Percentiles rank a stretch among this genome's conserved stretches.
phyloP scores from a whole-genome alignment of 2,113 vertebrate species.

The Boleophthalmus pectinirostris region DNA sequence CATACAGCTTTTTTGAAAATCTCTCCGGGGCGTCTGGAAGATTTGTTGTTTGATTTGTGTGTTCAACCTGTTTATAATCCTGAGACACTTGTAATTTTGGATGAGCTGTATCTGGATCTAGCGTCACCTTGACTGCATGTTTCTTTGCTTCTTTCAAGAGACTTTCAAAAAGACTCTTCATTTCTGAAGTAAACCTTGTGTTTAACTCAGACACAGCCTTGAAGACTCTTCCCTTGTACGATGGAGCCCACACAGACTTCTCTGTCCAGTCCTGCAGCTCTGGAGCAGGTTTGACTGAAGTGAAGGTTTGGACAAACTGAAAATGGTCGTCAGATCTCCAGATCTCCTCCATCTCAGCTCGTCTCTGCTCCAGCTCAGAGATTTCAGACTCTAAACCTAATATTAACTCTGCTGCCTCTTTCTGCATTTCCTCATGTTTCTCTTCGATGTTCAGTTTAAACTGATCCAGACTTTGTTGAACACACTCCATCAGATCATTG shows the following conservation, averaged over 20 bases:
- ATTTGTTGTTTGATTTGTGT: background rate
- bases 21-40: background rate
- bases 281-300: constrained; percentile 5
- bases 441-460: background rate
- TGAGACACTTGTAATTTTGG: background rate
- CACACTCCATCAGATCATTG: background rate
- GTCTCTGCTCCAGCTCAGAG: background rate
- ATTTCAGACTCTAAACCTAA: background rate
- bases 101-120: constrained; percentile 1
- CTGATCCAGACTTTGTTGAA: constrained; percentile 7
- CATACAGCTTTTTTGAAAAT: background rate
- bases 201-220: background rate
- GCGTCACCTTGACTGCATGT: background rate
- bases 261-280: background rate
- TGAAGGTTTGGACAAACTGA: background rate
- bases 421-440: background rate
- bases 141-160: background rate
- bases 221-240: background rate
- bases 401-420: background rate
- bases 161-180: background rate
- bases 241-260: background rate
- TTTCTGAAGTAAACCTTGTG: background rate
- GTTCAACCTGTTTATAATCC: background rate
- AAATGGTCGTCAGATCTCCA: background rate
- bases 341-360: background rate